These are phyloP conservation scores for Sciurus carolinensis DNA, from an alignment of 2,797 vertebrate genomes.

Conservation along the genomic window DNA sequence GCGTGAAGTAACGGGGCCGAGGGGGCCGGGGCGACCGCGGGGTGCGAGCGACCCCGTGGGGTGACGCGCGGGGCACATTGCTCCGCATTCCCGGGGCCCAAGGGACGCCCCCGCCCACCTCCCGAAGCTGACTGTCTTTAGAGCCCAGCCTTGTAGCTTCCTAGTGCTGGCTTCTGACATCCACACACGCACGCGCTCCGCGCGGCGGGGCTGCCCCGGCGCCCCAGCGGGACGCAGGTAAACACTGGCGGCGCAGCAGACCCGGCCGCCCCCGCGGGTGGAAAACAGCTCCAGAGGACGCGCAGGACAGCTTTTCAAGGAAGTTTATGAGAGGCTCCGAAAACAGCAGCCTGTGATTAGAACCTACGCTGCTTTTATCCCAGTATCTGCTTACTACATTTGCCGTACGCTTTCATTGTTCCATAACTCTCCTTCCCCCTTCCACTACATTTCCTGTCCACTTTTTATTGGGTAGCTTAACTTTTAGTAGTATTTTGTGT, in stretches of 20 bases:
- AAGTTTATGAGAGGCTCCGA: background rate
- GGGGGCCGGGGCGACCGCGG: background rate
- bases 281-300: background rate
- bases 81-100: background rate
- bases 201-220: background rate
- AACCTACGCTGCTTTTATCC: background rate
- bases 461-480: background rate
- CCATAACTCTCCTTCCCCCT: fast-evolving
- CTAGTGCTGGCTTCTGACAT: background rate
- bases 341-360: background rate
- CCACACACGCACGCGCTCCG: background rate
- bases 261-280: background rate
- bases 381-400: fast-evolving
- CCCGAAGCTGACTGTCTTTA: fast-evolving
- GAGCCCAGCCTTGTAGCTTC: background rate
- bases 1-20: background rate
- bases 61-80: background rate
- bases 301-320: background rate
- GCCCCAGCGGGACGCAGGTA: background rate
- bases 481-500: background rate
- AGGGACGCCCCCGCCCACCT: background rate
- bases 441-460: background rate
- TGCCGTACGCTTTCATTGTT: background rate
- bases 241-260: background rate
- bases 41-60: background rate